Percentiles rank a stretch among this genome's conserved stretches.
Evolutionary conservation across 2,888 invertebrate species (phyloP).

Genomic region (Drosophila multiciliata): DNA sequence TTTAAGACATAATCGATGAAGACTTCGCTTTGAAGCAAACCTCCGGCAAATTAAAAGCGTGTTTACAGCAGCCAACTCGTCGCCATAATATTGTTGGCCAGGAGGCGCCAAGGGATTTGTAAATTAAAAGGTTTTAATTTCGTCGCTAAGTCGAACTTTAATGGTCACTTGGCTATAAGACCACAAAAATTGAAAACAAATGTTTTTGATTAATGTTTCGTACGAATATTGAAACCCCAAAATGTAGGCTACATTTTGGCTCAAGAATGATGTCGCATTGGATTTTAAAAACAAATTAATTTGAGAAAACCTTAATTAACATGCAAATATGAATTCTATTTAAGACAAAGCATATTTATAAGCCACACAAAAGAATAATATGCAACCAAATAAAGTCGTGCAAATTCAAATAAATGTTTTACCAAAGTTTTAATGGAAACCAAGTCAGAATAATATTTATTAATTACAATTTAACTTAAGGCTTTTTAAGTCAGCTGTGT

Average conservation of each 20-base stretch:
- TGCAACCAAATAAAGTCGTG: background rate
- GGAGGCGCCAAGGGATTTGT: slow-evolving; percentile 41
- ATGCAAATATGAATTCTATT: background rate
- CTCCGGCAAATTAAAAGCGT: slow-evolving; percentile 60
- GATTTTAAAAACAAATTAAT: background rate
- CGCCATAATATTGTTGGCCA: slow-evolving; percentile 25
- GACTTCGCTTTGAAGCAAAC: slow-evolving; percentile 36
- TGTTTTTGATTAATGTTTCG: slow-evolving; percentile 38
- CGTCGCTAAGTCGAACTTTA: slow-evolving; percentile 47
- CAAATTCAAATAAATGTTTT: background rate
- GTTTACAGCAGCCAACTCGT: slow-evolving; percentile 51
- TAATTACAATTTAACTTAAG: slow-evolving; percentile 1
- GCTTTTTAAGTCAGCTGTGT: background rate
- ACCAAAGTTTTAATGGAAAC: background rate
- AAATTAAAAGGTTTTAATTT: slow-evolving; percentile 66
- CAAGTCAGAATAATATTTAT: slow-evolving; percentile 4
- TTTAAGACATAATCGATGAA: slow-evolving; percentile 76
- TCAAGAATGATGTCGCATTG: background rate
- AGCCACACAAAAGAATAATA: background rate
- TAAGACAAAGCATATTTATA: background rate
- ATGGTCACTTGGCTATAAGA: slow-evolving; percentile 12
- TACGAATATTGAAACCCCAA: slow-evolving; percentile 28
- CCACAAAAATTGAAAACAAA: slow-evolving; percentile 29
- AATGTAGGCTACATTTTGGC: slow-evolving; percentile 57
- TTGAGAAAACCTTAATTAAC: background rate